Conservation (phyloP, 2,113 vertebrate genomes). For the Andinoacara biseriatus region DNA sequence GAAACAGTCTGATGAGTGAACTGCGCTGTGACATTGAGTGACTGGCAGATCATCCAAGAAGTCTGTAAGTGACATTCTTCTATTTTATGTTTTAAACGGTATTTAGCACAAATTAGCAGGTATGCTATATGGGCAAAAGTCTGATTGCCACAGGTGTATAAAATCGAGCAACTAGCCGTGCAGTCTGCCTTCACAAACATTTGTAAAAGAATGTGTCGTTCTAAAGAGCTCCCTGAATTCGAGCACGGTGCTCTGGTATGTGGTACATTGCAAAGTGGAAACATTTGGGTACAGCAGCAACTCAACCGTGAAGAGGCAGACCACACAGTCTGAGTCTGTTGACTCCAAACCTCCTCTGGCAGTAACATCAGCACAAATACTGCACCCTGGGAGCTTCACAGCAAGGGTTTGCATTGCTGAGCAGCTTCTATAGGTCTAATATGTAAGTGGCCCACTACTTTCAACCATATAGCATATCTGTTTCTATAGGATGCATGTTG, state of each 20-base stretch:
- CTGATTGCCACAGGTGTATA: not conserved
- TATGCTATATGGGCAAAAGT: not conserved
- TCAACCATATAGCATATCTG: not conserved
- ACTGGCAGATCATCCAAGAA: too few species aligned
- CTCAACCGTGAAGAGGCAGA: accelerated
- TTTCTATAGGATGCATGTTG: not conserved
- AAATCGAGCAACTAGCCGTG: not conserved
- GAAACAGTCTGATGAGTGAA: too few species aligned
- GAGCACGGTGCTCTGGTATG: not conserved
- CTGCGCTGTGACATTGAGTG: too few species aligned
- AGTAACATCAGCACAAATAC: not conserved
- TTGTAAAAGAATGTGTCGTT: accelerated
- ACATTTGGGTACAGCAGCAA: not conserved
- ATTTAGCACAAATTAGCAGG: too few species aligned
- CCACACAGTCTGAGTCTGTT: too few species aligned
- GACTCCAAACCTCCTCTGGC: not conserved
- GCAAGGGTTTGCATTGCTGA: accelerated
- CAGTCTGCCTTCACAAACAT: not conserved
- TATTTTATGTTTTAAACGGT: too few species aligned
- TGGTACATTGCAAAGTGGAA: not conserved
- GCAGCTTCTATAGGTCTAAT: not conserved
- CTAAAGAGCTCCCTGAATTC: accelerated
- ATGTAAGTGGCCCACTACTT: accelerated
- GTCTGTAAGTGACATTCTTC: too few species aligned
- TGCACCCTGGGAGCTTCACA: accelerated